Conservation (phyloP, 1,140 invertebrate species). For the Meloidogyne hapla region DNA sequence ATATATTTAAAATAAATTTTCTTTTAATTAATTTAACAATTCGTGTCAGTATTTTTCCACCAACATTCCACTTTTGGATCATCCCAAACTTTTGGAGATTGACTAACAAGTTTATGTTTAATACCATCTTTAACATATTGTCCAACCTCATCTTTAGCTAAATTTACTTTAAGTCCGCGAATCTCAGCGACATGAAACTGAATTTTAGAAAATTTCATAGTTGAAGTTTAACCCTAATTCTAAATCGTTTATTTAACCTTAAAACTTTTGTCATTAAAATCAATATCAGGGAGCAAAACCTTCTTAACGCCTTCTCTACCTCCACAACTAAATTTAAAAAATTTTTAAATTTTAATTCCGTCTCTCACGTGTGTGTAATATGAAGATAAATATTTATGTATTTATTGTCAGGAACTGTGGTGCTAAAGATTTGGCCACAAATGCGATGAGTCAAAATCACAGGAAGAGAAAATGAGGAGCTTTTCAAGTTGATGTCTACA, state of each 20-base stretch:
- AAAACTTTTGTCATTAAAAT: not conserved
- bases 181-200: not conserved
- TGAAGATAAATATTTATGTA: not conserved
- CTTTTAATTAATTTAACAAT: not conserved
- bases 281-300: not conserved
- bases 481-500: not conserved
- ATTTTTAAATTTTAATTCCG: not conserved
- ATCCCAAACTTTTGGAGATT: not conserved
- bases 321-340: not conserved
- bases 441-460: not conserved
- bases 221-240: not conserved
- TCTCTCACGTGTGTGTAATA: not conserved
- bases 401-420: not conserved
- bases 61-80: not conserved
- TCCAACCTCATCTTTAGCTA: not conserved
- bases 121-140: not conserved
- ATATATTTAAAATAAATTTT: too few species aligned
- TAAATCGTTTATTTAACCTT: not conserved
- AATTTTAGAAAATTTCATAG: not conserved
- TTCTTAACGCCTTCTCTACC: not conserved
- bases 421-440: not conserved
- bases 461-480: not conserved
- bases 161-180: constrained; percentile 2
- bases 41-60: not conserved
- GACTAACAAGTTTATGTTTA: not conserved